Evolutionary conservation across 1,140 invertebrate genomes (phyloP), one percentile per base, ranked within the genome.

Genomic region (Copidosoma floridanum): DNA sequence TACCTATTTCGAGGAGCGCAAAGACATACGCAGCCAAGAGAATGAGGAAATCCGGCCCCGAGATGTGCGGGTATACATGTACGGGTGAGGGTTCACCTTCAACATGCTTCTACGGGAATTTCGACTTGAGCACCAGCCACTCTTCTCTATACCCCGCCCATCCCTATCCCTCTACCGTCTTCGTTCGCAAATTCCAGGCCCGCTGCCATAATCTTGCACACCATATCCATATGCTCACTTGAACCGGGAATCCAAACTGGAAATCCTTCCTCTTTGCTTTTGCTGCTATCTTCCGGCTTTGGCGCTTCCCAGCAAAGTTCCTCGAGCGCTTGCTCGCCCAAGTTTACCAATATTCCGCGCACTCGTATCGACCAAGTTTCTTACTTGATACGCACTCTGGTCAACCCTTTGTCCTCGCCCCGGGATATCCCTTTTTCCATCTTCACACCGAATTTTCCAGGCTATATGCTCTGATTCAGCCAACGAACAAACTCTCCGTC

Each of bases 331-430:
- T 20, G 41, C 32, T 54, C 43, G 26, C 46, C 24, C 41, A 60
- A 60, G 58, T 60, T 60, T 60, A 60, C 58, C 58, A 60, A 60
- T 60, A 60, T 60, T 46, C 58, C 58, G 48, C 48, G 48, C 51
- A 48, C 41, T 54, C n/a, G n/a, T n/a, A n/a, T n/a, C 29, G 29
- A 23, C 48, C n/a, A 52, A 59, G 38, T 52, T 52, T 59, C n/a
- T n/a, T n/a, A n/a, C n/a, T n/a, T n/a, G n/a, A n/a, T n/a, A n/a
- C n/a, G n/a, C n/a, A n/a, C n/a, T n/a, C n/a, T n/a, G n/a, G n/a
- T n/a, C n/a, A n/a, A n/a, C n/a, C n/a, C n/a, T n/a, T n/a, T n/a
- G n/a, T n/a, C n/a, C n/a, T n/a, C n/a, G n/a, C n/a, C n/a, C n/a
- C n/a, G n/a, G n/a, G n/a, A n/a, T n/a, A n/a, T n/a, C n/a, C n/a